A percentile compares a stretch with the other conserved stretches of the same genome.
Conservation (phyloP, 2,797 vertebrate genomes). For the Phalloptychus januarius region DNA sequence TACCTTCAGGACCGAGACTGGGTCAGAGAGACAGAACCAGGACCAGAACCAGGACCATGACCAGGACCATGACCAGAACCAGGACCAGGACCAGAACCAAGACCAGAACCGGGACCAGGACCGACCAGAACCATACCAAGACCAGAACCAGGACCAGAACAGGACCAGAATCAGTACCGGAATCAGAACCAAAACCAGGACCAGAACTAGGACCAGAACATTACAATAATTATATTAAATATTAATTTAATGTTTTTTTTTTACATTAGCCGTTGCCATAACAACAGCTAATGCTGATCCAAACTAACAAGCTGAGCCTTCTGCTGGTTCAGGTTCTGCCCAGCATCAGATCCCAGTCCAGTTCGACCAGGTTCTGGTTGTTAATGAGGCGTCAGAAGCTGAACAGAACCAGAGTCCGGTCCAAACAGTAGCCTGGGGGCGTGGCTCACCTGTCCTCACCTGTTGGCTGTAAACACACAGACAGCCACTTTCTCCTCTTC, state of each 20-base stretch:
- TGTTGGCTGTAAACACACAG: conserved; percentile 58
- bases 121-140: too few relatives aligned
- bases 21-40: not conserved
- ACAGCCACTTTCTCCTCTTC: conserved; percentile 43
- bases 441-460: conserved; percentile 39
- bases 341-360: not conserved
- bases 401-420: conserved; percentile 56
- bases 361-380: not conserved
- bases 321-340: not conserved
- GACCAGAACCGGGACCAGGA: not conserved
- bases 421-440: conserved; percentile 56
- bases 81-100: too few relatives aligned
- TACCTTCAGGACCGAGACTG: not conserved
- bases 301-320: too few relatives aligned
- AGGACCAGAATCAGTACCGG: not conserved
- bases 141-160: not conserved
- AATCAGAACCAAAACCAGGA: too few relatives aligned
- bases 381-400: conserved; percentile 52
- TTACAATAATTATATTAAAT: too few relatives aligned
- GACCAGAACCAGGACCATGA: too few relatives aligned
- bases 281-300: too few relatives aligned
- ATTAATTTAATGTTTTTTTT: too few relatives aligned
- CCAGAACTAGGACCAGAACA: too few relatives aligned
- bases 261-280: too few relatives aligned
- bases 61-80: too few relatives aligned